A percentile compares a stretch with the other conserved stretches of the same genome.
phyloP scores from a whole-genome alignment of 2,888 invertebrate species.

The Drosophila lutescens region DNA sequence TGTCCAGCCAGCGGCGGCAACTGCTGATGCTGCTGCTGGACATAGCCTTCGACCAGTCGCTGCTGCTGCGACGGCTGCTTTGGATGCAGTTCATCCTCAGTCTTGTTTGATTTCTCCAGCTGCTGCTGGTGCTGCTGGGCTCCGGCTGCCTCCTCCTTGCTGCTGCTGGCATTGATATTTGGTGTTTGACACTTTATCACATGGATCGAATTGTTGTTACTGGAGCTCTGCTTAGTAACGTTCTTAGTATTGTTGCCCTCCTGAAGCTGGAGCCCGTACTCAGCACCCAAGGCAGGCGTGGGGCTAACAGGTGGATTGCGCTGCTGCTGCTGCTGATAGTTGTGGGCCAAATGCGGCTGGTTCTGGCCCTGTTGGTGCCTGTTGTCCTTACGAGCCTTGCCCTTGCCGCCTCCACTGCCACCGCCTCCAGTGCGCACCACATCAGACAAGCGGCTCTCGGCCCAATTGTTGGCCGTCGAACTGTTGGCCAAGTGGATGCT shows the following conservation, averaged over 20 bases:
- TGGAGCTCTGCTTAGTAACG: slow-evolving; percentile 81
- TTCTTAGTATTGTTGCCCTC: slow-evolving; percentile 83
- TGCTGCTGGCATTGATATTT: slow-evolving; percentile 80
- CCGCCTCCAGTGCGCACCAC: slow-evolving; percentile 87
- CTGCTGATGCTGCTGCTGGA: slow-evolving; percentile 45
- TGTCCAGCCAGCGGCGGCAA: slow-evolving; percentile 49
- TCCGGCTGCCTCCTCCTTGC: slow-evolving; percentile 55
- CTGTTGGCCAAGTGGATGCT: slow-evolving; percentile 64
- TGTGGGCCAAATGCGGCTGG: slow-evolving; percentile 46
- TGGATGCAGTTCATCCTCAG: slow-evolving; percentile 85
- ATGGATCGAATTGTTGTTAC: slow-evolving; percentile 83
- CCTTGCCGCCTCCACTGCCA: slow-evolving; percentile 55
- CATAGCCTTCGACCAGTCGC: slow-evolving; percentile 54
- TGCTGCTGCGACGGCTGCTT: slow-evolving; percentile 57
- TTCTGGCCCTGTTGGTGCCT: slow-evolving; percentile 65
- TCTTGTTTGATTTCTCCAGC: slow-evolving; percentile 89
- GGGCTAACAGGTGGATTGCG: slow-evolving; percentile 67
- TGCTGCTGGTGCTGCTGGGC: slow-evolving; percentile 85
- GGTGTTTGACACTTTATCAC: slow-evolving; percentile 85
- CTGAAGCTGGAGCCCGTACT: slow-evolving; percentile 84
- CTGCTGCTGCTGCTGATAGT: slow-evolving; percentile 47
- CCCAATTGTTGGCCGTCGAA: slow-evolving; percentile 83
- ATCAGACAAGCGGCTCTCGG: slow-evolving; percentile 89
- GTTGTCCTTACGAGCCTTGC: slow-evolving; percentile 82
- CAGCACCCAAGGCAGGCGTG: slow-evolving; percentile 62